Evolutionary conservation across 2,888 invertebrate genomes (phyloP).

Genomic region (Unio pictorum): DNA sequence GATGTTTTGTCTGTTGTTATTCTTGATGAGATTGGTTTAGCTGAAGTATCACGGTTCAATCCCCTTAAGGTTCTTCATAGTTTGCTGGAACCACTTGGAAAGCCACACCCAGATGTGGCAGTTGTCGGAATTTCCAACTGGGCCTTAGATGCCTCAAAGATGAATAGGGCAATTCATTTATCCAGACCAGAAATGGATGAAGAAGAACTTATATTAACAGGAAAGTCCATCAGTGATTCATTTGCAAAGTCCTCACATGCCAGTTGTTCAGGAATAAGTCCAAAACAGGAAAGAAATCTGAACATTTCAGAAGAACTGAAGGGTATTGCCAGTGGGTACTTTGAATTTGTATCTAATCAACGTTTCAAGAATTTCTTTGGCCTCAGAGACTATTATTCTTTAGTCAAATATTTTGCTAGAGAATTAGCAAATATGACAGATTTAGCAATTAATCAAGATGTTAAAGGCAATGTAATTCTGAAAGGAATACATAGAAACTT

Average conservation of each 20-base stretch:
- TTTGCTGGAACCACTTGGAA: conserved; percentile 47
- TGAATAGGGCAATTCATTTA: conserved; percentile 58
- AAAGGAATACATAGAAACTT: neutral
- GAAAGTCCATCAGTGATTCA: conserved; percentile 38
- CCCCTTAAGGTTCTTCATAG: conserved; percentile 57
- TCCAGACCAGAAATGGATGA: conserved; percentile 51
- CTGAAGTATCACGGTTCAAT: conserved; percentile 54
- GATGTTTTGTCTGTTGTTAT: conserved; percentile 51
- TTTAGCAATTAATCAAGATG: neutral
- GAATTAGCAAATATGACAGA: neutral
- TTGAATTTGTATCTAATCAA: conserved; percentile 13
- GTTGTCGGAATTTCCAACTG: conserved; percentile 59
- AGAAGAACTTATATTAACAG: conserved; percentile 48
- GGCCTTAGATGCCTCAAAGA: conserved; percentile 60
- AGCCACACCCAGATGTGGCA: conserved; percentile 41
- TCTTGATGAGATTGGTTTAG: conserved; percentile 59
- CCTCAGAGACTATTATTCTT: conserved; percentile 40
- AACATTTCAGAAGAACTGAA: conserved; percentile 4
- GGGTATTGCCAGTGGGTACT: conserved; percentile 19
- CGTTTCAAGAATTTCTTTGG: conserved; percentile 42
- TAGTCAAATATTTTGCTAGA: conserved; percentile 21
- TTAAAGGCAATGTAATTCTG: conserved; percentile 12
- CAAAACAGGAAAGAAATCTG: no score
- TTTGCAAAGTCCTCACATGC: conserved; percentile 3
- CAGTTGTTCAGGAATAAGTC: neutral